phyloP scores from a whole-genome alignment of 2,797 vertebrate species.

The Mormyrus hasselquistii region DNA sequence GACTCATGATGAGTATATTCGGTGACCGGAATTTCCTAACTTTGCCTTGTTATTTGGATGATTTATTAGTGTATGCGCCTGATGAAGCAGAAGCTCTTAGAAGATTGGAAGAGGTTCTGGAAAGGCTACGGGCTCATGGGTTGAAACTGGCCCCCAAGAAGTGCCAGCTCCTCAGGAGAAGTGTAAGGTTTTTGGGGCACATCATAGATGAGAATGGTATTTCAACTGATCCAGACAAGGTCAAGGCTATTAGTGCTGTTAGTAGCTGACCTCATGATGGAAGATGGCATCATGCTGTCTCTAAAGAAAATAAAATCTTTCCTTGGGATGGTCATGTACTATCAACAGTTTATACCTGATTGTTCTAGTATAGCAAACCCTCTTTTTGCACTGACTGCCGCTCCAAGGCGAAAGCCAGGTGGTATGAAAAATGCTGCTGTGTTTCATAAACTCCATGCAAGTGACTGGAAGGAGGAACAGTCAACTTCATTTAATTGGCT shows the following conservation, averaged over 20 bases:
- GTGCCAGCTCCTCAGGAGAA: slow-evolving; percentile 7
- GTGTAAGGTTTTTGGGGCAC: slow-evolving; percentile 24
- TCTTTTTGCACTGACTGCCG: not conserved
- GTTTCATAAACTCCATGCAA: not conserved
- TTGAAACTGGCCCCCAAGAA: slow-evolving; percentile 19
- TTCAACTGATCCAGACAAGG: slow-evolving; percentile 20
- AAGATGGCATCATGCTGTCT: not conserved
- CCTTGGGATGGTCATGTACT: slow-evolving; percentile 25
- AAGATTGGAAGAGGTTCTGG: slow-evolving; percentile 6
- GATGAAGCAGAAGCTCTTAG: not conserved
- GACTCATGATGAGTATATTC: too few relatives aligned
- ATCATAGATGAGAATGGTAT: not conserved
- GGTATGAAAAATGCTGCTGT: not conserved
- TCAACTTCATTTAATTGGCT: not conserved
- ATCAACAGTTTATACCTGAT: slow-evolving; percentile 17
- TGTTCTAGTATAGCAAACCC: slow-evolving; percentile 18
- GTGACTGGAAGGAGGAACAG: not conserved
- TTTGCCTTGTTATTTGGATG: slow-evolving; percentile 17
- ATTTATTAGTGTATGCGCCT: not conserved
- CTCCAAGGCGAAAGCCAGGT: not conserved
- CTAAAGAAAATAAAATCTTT: slow-evolving; percentile 20
- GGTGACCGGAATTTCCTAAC: not conserved
- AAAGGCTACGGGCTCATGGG: not conserved
- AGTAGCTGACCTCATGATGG: slow-evolving; percentile 12
- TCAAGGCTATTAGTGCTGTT: slow-evolving; percentile 9